phyloP scores from a whole-genome alignment of 2,113 vertebrate genomes.

The Gasterosteus aculeatus region DNA sequence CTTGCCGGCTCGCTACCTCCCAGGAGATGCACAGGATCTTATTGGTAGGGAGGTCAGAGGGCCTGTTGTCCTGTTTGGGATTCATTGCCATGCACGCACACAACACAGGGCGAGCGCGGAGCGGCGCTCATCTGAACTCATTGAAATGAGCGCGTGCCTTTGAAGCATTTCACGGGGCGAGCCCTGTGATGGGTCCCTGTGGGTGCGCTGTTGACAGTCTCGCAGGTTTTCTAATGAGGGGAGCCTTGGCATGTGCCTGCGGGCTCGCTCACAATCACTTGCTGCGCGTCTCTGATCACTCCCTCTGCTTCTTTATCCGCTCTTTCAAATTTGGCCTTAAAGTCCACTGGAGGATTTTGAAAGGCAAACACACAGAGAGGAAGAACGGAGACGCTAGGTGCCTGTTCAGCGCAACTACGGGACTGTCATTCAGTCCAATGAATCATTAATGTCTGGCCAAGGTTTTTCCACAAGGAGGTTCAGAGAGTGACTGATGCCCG shows the following conservation, averaged over 20 bases:
- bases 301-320: constrained; percentile 48
- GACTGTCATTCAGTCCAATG: constrained; percentile 26
- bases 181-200: constrained; percentile 75
- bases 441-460: constrained; percentile 24
- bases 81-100: constrained; percentile 54
- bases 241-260: constrained; percentile 74
- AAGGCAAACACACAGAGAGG: constrained; percentile 65
- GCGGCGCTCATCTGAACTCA: constrained; percentile 56
- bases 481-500: constrained; percentile 26
- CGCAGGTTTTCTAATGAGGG: constrained; percentile 76
- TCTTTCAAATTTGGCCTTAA: constrained; percentile 73
- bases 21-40: constrained; percentile 55
- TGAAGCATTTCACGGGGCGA: constrained; percentile 67
- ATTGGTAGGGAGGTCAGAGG: constrained; percentile 59
- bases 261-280: constrained; percentile 80
- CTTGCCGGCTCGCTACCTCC: constrained; percentile 39
- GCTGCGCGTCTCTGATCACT: constrained; percentile 77
- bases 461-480: constrained; percentile 20
- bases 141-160: constrained; percentile 65
- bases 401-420: not conserved
- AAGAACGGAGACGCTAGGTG: constrained; percentile 16
- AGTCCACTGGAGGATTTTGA: constrained; percentile 62
- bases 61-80: constrained; percentile 53
- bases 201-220: constrained; percentile 68
- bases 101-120: constrained; percentile 28